phyloP scores from a whole-genome alignment of 2,113 vertebrate species.

The Stomatorhinus ivindoensis region DNA sequence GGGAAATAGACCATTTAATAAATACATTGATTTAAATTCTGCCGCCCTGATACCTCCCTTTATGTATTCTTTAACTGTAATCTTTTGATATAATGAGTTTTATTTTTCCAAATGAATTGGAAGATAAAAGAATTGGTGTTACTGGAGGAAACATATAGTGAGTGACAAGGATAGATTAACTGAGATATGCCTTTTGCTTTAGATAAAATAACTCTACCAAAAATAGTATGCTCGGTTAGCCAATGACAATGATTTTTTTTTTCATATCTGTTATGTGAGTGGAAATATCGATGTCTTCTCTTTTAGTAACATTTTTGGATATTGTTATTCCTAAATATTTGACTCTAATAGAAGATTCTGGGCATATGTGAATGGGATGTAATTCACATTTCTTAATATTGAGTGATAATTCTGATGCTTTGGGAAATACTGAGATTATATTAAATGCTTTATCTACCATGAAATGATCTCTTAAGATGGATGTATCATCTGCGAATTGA shows the following conservation, averaged over 20 bases:
- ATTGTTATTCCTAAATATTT: slow-evolving; percentile 18
- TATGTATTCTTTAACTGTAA: neutral
- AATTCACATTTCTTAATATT: slow-evolving; percentile 13
- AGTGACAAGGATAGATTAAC: slow-evolving; percentile 10
- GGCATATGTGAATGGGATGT: slow-evolving; percentile 13
- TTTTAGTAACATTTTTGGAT: slow-evolving; percentile 16
- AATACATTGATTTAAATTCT: slow-evolving; percentile 5
- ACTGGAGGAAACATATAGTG: neutral
- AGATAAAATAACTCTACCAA: slow-evolving; percentile 10
- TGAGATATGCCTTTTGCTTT: slow-evolving; percentile 7
- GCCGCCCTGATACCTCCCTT: neutral
- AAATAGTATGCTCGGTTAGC: slow-evolving; percentile 6
- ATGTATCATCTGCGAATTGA: slow-evolving; percentile 1
- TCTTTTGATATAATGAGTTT: slow-evolving; percentile 12
- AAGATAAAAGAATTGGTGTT: neutral
- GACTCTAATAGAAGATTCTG: neutral
- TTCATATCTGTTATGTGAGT: slow-evolving; percentile 10
- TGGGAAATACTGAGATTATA: slow-evolving; percentile 2
- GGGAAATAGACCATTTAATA: neutral
- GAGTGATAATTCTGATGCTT: slow-evolving; percentile 13
- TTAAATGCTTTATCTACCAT: neutral
- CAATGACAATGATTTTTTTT: neutral
- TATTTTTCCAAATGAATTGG: slow-evolving; percentile 10
- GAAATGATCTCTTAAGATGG: slow-evolving; percentile 4
- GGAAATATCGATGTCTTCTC: neutral